Base-by-base conservation (phyloP, 2,888 invertebrate species). In the Globia sparganii region DNA sequence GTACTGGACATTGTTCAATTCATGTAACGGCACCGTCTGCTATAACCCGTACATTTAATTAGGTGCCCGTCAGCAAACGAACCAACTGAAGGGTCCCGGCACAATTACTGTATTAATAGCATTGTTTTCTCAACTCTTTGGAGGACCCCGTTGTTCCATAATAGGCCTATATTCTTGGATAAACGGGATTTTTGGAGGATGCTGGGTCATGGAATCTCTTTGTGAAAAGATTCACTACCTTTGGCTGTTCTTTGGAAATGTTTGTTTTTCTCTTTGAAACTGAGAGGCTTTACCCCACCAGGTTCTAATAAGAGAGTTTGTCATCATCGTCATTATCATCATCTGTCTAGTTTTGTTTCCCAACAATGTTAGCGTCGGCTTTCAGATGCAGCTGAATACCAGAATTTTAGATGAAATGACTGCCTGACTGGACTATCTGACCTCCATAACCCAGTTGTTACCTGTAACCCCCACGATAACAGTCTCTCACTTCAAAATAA, bases 101-200 rank as follows among this genome's bases (percentile, higher is more conserved):
- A 85, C 85, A 83, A 86, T 88, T 81, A 84, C 77, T 80, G 81
- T 84, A 87, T 89, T 88, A 87, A 86, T 89, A 37, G 76, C 80
- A 80, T 83, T 83, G 84, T 83, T 82, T 81, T 43, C 59, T 53
- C 46, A 76, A 80, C 73, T 76, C 80, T 77, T 62, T 56, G 68
- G 56, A 68, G 34, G 53, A 59, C 5, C 21, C 58, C 11, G 4
- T 74, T 81, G 82, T 77, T 72, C 62, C n/a, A 25, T 72, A 62
- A 68, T 53, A 67, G 58, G 59, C 61, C 13, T 15, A 58, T 46
- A 61, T 73, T 65, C 68, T 31, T 37, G 58, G 59, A 49, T 68
- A 61, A 71, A 49, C 67, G n/a, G 18, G 34, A 64, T 64, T 77
- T 67, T 62, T 53, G 15, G 31, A 18, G 2, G 15, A 34, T 15